Evolutionary conservation across 2,113 vertebrate species (phyloP), one percentile per base, ranked within the genome.

Genomic region (Ailuropoda melanoleuca): DNA sequence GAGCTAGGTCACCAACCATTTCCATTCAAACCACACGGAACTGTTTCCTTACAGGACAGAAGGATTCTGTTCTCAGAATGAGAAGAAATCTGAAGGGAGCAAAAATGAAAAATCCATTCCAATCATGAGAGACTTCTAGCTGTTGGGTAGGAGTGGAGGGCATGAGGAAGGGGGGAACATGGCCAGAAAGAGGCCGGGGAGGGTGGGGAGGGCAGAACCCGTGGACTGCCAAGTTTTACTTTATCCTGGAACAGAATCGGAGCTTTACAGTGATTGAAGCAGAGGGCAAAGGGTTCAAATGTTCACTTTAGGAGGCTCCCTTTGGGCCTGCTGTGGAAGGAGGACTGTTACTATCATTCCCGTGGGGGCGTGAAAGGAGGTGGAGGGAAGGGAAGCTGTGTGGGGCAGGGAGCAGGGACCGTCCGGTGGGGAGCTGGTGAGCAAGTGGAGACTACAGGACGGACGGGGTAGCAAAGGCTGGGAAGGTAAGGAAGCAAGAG

Each of bases 1-100:
- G 60, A 64, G 26, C 43, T 75, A 19, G 14, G 12, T 56, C 70
- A 80, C 6, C n/a, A 23, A n/a, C 4, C 19, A 19, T 43, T n/a
- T 90, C 80, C 39, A 34, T 75, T 58, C 46, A 70, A 85, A 95
- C 53, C 83, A 17, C 31, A 60, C 0, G 37, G 68, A 90, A 86
- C 72, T 58, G 13, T 18, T 26, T 81, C 23, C 29, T 46, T 29
- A 29, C 15, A n/a, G 0, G 23, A 70, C 18, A 95, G 46, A 55
- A 68, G 15, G 17, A 50, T 68, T 90, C 83, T n/a, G 2, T 37
- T 78, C 55, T 60, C 48, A 74, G 19, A 89, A 66, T 80, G 34
- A 81, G 84, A 85, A 97, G 46, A 64, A 75, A 89, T 11, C 62
- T 50, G 14, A 66, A 74, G 86, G 62, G 87, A 68, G 53, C 48